phyloP scores from a whole-genome alignment of 2,888 invertebrate species.

The Entomobrya multifasciata region DNA sequence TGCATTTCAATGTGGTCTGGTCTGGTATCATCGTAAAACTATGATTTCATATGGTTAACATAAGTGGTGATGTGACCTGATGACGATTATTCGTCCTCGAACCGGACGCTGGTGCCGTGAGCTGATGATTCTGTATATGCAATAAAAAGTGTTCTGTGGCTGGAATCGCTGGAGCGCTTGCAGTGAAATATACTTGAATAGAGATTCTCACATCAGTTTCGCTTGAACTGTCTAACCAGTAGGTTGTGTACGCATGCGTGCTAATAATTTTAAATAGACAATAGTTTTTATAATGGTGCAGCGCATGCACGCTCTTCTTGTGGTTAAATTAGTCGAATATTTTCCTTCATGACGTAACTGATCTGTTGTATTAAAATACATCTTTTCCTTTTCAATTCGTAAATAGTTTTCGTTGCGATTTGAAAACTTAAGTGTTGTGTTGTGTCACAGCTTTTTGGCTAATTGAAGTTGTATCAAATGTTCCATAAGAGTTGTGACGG shows the following conservation, averaged over 20 bases:
- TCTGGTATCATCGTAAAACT: not conserved
- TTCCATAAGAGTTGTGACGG: too few relatives aligned
- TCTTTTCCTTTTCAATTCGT: not conserved
- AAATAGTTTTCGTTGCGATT: not conserved
- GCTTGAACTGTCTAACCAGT: slow-evolving; percentile 24
- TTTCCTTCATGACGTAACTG: not conserved
- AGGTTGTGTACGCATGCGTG: slow-evolving; percentile 16
- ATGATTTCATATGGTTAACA: slow-evolving; percentile 35
- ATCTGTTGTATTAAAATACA: not conserved
- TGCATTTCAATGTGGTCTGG: too few relatives aligned
- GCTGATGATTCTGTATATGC: not conserved
- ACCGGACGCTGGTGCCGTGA: slow-evolving; percentile 21
- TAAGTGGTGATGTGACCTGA: slow-evolving; percentile 16
- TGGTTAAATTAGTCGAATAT: too few relatives aligned
- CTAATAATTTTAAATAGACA: not conserved
- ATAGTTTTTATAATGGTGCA: not conserved
- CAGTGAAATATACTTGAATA: slow-evolving; percentile 2
- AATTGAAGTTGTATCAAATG: not conserved
- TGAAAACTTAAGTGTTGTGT: not conserved
- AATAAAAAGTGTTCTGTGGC: slow-evolving; percentile 3
- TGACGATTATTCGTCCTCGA: slow-evolving; percentile 54
- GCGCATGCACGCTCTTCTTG: not conserved
- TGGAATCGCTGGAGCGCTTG: slow-evolving; percentile 47
- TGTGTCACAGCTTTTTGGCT: not conserved
- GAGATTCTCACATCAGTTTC: slow-evolving; percentile 36